These are phyloP conservation scores for Caenorhabditis panamensis DNA, from an alignment of 2,888 invertebrate species.

Conservation along the genomic window DNA sequence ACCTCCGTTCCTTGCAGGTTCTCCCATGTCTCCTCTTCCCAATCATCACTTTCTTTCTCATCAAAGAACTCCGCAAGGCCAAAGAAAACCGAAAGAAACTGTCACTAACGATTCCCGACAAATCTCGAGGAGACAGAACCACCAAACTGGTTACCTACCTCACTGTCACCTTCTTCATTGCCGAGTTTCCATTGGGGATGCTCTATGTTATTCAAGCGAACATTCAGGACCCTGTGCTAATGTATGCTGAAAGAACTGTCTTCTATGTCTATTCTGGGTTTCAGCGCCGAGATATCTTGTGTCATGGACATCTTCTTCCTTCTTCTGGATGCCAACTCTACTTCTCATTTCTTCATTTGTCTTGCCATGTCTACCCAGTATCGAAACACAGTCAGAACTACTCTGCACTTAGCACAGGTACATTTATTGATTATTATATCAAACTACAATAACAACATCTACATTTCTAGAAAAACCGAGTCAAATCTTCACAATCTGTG, in stretches of 20 bases:
- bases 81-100: not conserved
- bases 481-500: not conserved
- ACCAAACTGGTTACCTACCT: conserved; percentile 22
- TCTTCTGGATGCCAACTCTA: conserved; percentile 13
- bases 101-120: not conserved
- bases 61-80: conserved; percentile 18
- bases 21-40: conserved; percentile 17
- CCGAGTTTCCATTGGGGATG: conserved; percentile 30
- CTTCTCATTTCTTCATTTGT: conserved; percentile 31
- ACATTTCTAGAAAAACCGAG: not conserved
- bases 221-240: not conserved
- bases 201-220: not conserved
- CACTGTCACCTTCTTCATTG: conserved; percentile 26
- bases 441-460: no score
- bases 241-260: not conserved
- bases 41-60: conserved; percentile 20
- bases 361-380: conserved; percentile 31
- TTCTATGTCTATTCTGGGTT: not conserved
- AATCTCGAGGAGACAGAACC: not conserved
- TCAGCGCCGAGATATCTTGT: not conserved
- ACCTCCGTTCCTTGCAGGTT: no score
- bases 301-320: conserved; percentile 14
- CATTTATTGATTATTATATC: not conserved
- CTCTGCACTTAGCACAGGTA: not conserved
- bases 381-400: not conserved